Conservation (phyloP, 2,888 invertebrate genomes). For the Diloba caeruleocephala region DNA sequence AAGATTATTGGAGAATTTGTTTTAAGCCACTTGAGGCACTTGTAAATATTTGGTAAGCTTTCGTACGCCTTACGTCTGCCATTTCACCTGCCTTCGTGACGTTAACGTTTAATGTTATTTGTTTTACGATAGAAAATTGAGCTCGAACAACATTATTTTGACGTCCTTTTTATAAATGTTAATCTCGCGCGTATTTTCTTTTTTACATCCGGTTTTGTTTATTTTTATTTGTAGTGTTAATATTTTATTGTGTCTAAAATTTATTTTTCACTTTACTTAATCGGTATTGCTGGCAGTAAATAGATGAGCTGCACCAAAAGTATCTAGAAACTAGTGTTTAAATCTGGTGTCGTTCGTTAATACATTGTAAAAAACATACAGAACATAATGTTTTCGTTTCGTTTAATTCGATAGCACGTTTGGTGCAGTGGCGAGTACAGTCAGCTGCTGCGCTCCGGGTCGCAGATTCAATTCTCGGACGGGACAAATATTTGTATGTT, state of each 20-base stretch:
- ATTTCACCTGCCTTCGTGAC: slow-evolving; percentile 75
- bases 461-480: no score
- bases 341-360: no score
- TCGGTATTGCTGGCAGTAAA: no score
- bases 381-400: no score
- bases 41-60: slow-evolving; percentile 87
- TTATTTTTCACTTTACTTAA: slow-evolving; percentile 9
- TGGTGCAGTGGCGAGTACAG: no score
- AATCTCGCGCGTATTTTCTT: slow-evolving; percentile 28
- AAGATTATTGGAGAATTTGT: slow-evolving; percentile 88
- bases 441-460: no score
- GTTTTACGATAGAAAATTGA: slow-evolving; percentile 61
- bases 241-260: slow-evolving; percentile 17
- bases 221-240: slow-evolving; percentile 22
- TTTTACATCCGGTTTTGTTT: slow-evolving; percentile 14
- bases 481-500: no score
- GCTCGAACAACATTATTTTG: slow-evolving; percentile 53
- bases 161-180: slow-evolving; percentile 49
- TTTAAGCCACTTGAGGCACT: slow-evolving; percentile 85
- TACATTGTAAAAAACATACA: no score
- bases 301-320: no score
- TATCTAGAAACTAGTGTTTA: no score
- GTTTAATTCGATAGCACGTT: no score
- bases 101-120: slow-evolving; percentile 78
- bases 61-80: slow-evolving; percentile 71